Evolutionary conservation across 2,113 vertebrate species (phyloP).

Genomic region (Pachyramphus minor): DNA sequence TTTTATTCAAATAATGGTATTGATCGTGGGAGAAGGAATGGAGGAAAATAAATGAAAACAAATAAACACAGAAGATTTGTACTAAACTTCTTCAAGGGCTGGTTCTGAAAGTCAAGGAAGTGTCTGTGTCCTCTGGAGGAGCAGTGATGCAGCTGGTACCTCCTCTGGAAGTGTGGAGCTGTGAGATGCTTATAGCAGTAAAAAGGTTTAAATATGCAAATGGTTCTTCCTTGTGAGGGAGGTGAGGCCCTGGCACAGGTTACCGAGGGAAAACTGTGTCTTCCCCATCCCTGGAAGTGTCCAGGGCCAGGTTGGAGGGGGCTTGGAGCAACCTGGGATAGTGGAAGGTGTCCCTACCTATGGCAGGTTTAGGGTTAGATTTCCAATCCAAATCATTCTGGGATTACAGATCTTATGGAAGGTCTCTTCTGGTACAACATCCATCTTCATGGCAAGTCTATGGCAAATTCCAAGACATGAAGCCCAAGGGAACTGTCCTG

Average conservation of each 20-base stretch:
- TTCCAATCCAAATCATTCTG: neutral
- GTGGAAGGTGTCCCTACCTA: neutral
- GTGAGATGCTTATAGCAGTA: neutral
- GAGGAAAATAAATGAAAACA: slow-evolving; percentile 50
- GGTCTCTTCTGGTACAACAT: neutral
- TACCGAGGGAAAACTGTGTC: neutral
- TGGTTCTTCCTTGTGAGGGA: fast-evolving
- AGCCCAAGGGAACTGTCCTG: neutral
- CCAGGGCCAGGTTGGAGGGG: fast-evolving
- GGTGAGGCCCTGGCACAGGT: fast-evolving
- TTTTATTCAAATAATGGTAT: slow-evolving; percentile 58
- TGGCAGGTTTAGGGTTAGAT: neutral
- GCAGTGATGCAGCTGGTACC: neutral
- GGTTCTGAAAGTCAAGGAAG: neutral
- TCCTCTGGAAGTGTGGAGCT: fast-evolving
- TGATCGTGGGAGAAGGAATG: neutral
- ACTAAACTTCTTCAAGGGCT: neutral
- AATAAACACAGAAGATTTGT: neutral
- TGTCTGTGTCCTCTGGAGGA: fast-evolving
- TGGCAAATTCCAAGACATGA: fast-evolving
- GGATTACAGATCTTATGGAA: neutral
- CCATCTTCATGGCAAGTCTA: fast-evolving
- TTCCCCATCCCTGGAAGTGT: neutral
- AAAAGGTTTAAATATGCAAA: neutral
- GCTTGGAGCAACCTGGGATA: fast-evolving